These are phyloP conservation scores for Chionis minor DNA, from an alignment of 2,113 vertebrate species.

Conservation along the genomic window DNA sequence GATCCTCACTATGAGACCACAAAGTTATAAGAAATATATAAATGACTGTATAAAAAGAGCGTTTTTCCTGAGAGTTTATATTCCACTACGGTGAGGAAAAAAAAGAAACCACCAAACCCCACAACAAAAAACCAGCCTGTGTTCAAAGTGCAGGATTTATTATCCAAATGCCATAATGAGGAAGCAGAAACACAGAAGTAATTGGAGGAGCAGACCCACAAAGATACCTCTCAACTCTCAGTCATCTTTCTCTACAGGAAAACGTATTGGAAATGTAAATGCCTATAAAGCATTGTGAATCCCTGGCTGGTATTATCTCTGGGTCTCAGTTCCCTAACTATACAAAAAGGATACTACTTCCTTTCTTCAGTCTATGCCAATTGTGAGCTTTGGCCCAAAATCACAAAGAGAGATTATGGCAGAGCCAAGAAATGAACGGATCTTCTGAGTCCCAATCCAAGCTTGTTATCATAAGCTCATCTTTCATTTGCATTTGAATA, in stretches of 20 bases:
- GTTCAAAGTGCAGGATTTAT: not conserved
- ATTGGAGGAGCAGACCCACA: not conserved
- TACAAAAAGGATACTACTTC: conserved; percentile 16
- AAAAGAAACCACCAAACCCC: too few species aligned
- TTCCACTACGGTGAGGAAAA: not conserved
- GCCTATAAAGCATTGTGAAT: not conserved
- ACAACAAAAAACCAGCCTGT: not conserved
- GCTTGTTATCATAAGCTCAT: conserved; percentile 28
- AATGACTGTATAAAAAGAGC: not conserved
- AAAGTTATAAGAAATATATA: not conserved
- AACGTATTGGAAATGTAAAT: conserved; percentile 2
- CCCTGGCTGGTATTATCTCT: not conserved
- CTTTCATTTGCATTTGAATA: conserved; percentile 47
- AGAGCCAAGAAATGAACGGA: conserved; percentile 30
- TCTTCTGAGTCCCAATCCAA: conserved; percentile 33
- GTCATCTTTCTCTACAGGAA: not conserved
- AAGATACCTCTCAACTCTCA: not conserved
- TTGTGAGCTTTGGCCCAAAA: not conserved
- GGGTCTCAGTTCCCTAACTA: conserved; percentile 1
- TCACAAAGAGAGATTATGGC: not conserved
- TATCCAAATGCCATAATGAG: not conserved
- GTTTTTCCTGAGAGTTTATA: not conserved
- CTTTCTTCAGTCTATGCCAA: conserved; percentile 23
- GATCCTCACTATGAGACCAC: not conserved
- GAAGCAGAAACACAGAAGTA: not conserved